Conservation (phyloP, 2,888 invertebrate species). For the Chorisops tibialis region DNA sequence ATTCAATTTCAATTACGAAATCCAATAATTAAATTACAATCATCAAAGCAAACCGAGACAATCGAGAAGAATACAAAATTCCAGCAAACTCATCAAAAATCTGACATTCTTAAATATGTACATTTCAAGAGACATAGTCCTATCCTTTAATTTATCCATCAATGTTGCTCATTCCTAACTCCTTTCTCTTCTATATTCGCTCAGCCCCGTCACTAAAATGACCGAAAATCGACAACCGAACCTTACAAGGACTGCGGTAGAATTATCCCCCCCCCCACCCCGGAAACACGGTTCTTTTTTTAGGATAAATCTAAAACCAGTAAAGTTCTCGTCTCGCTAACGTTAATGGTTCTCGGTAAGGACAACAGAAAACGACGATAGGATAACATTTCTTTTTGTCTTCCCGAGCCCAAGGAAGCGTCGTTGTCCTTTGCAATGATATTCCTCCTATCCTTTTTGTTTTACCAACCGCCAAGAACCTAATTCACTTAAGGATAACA, state of each 20-base stretch:
- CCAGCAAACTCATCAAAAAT: slow-evolving; percentile 26
- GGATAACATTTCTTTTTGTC: slow-evolving; percentile 13
- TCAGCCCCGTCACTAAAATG: slow-evolving; percentile 6
- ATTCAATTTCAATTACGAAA: too few relatives aligned
- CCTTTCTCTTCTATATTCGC: slow-evolving; percentile 18
- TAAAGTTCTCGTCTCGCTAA: neutral
- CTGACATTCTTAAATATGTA: slow-evolving; percentile 22
- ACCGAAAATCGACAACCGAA: neutral
- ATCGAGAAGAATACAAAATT: slow-evolving; percentile 8
- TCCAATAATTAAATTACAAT: neutral
- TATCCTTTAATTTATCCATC: slow-evolving; percentile 13
- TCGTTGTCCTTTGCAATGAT: neutral
- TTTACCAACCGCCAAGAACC: slow-evolving; percentile 22
- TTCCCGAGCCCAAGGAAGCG: slow-evolving; percentile 14
- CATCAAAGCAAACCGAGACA: neutral
- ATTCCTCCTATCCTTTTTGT: slow-evolving; percentile 22
- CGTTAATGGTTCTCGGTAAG: slow-evolving; percentile 4
- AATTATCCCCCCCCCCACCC: slow-evolving; percentile 15
- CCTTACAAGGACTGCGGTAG: too few relatives aligned
- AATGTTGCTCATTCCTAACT: slow-evolving; percentile 21
- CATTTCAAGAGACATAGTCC: slow-evolving; percentile 18
- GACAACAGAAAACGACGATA: slow-evolving; percentile 9
- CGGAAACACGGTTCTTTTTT: neutral
- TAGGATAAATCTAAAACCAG: neutral
- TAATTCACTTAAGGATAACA: slow-evolving; percentile 28